phyloP scores from a whole-genome alignment of 1,140 invertebrate genomes.

The Drosophila rhopaloa region DNA sequence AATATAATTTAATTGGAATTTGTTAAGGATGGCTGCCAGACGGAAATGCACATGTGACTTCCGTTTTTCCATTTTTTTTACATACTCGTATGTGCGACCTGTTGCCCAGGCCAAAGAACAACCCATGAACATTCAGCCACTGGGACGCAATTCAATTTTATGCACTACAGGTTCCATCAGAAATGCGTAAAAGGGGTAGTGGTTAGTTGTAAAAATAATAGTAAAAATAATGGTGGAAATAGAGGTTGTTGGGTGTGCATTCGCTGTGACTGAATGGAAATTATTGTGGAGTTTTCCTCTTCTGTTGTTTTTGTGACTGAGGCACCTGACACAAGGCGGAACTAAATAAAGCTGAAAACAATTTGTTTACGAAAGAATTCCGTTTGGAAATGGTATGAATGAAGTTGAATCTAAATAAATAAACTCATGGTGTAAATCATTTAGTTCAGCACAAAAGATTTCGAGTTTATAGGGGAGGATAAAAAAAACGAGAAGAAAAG shows the following conservation, averaged over 20 bases:
- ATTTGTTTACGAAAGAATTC: slow-evolving; percentile 18
- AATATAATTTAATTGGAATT: slow-evolving; percentile 80
- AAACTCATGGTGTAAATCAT: neutral
- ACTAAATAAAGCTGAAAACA: slow-evolving; percentile 25
- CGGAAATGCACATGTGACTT: slow-evolving; percentile 79
- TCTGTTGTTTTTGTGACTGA: slow-evolving; percentile 3
- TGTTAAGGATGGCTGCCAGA: slow-evolving; percentile 64
- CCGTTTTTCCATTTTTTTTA: slow-evolving; percentile 62
- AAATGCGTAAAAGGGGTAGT: slow-evolving; percentile 30
- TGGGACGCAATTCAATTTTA: slow-evolving; percentile 50
- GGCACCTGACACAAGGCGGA: slow-evolving; percentile 25
- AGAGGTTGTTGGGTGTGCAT: slow-evolving; percentile 17
- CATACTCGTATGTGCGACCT: slow-evolving; percentile 23
- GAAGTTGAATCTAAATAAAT: slow-evolving; percentile 2
- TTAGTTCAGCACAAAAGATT: neutral
- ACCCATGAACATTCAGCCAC: slow-evolving; percentile 17
- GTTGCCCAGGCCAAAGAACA: slow-evolving; percentile 20
- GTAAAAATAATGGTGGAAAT: slow-evolving; percentile 22
- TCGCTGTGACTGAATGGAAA: slow-evolving; percentile 5
- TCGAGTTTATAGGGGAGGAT: neutral
- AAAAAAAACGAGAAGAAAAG: neutral
- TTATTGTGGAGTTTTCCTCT: neutral
- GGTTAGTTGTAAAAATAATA: slow-evolving; percentile 24
- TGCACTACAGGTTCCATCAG: slow-evolving; percentile 42
- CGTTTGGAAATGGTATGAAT: slow-evolving; percentile 17